Evolutionary conservation across 2,888 invertebrate species (phyloP).

Genomic region (Mythimna albipuncta): DNA sequence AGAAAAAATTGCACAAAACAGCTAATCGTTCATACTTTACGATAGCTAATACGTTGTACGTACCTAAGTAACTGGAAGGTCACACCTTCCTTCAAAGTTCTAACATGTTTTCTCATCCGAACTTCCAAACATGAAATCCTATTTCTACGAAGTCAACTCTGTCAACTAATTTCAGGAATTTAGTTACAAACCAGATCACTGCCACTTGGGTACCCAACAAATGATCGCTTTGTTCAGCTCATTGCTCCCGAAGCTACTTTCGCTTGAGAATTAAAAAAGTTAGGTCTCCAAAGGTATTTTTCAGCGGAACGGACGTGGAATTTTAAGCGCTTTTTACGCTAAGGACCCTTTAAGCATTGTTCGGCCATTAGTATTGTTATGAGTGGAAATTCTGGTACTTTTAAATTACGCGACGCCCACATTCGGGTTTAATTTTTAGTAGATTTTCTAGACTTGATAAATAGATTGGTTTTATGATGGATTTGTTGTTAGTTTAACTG

Average conservation of each 20-base stretch:
- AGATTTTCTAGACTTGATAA: conserved; percentile 1
- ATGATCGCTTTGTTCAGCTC: conserved; percentile 15
- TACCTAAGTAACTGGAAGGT: too few relatives aligned
- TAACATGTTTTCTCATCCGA: background rate
- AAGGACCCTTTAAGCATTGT: conserved; percentile 39
- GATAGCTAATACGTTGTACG: too few relatives aligned
- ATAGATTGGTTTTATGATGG: background rate
- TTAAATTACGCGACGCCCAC: conserved; percentile 3
- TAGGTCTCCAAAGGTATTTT: conserved; percentile 41
- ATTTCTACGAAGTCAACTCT: background rate
- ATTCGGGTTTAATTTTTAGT: background rate
- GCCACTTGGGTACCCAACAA: conserved; percentile 2
- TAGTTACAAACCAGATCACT: background rate
- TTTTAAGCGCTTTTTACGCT: conserved; percentile 39
- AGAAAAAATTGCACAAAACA: too few relatives aligned
- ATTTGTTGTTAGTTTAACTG: background rate
- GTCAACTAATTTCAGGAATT: background rate
- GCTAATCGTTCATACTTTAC: too few relatives aligned
- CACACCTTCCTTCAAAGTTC: background rate
- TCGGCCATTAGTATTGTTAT: conserved; percentile 22
- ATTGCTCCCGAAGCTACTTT: conserved; percentile 22
- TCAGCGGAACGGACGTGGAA: conserved; percentile 24
- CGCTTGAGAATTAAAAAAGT: conserved; percentile 37
- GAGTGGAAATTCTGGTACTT: conserved; percentile 24
- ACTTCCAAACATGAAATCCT: background rate